Base-by-base conservation (phyloP, 2,888 invertebrate species). In the Campoplex nolae region DNA sequence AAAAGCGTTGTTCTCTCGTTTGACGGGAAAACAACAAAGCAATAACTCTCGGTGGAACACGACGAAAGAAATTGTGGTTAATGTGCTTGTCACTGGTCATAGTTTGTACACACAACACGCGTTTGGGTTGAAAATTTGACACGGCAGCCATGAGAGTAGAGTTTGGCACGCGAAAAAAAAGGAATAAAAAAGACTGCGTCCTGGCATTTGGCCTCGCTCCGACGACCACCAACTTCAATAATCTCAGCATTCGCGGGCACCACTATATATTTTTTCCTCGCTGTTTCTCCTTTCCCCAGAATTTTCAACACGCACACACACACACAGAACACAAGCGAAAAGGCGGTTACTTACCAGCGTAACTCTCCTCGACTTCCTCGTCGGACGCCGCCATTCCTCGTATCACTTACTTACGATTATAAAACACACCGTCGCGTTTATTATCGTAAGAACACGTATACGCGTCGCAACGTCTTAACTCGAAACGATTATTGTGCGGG, bases 281-380 rank as follows among this genome's bases (percentile, higher is more conserved):
- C 67, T 32, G 32, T 45, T 32, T 48, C 70, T 51, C 35, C 28
- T 32, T 77, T 48, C 35, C 62, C 42, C 56, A 62, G 42, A 18
- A 42, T 85, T 87, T 87, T 88, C 88, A 85, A 80, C 84, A 88
- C 85, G 67, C 75, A 35, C 54, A 58, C 62, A 23, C 23, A 23
- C 23, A n/a, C 76, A 62, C 32, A 32, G 16, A 62, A 62, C n/a
- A 83, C 83, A 71, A 45, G 79, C 38, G 18, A 56, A 82, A 73
- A 35, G 56, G 68, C 62, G 77, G 62, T 35, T 62, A 95, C 97
- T 97, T 96, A 98, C 98, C 98, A 96, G 97, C 97, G 94, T 97
- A 97, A 94, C 96, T 97, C 94, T 97, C 98, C 93, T 98, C 98
- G 94, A 97, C 96, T 95, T 98, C 98, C 94, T 98, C 98, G 93